Base-by-base conservation (phyloP, 2,797 vertebrate genomes). In the Aplochiton taeniatus region DNA sequence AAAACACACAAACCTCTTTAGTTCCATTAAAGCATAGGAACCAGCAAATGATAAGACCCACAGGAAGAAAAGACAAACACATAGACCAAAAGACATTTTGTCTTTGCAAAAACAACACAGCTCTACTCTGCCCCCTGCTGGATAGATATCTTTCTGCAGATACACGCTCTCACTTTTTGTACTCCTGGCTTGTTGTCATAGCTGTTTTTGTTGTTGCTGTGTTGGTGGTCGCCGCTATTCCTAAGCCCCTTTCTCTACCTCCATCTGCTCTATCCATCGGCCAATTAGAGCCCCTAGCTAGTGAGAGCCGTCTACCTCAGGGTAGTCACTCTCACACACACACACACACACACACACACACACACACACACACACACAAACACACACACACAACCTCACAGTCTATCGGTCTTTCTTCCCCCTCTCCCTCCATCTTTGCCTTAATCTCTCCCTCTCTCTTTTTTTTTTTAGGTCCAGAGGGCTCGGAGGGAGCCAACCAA, bases 401-500 rank as follows among this genome's bases (percentile, higher is more conserved):
- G 64, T 45, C 58, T 20, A 31, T 31, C 6, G 31, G 31, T 17
- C 50, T n/a, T 1, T 17, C 17, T 8, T 51, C 31, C 49, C 49
- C 8, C 57, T 56, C 43, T 49, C 31, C 66, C 43, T 66, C 66
- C 65, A 50, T 31, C 6, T 31, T 31, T 31, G 31, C 31, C 31
- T 31, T 6, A 31, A 31, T 31, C 31, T 31, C 9, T 51, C 31
- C 31, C 49, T 9, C 57, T 57, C 43, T 49, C 31, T 65, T 53
- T 43, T 50, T n/a, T 4, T 66, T 61, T 53, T 60, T 43, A 77
- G 78, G 78, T 75, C 74, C 61, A 11, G 11, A 7, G 13, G 1
- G 31, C 54, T 10, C 69, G 59, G 61, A 85, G 82, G 76, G 66
- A 88, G 82, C 81, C 77, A 76, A 79, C 77, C 79, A 78, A 82